These are phyloP conservation scores for Euwallacea similis DNA, from an alignment of 1,140 invertebrate genomes.

Conservation along the genomic window DNA sequence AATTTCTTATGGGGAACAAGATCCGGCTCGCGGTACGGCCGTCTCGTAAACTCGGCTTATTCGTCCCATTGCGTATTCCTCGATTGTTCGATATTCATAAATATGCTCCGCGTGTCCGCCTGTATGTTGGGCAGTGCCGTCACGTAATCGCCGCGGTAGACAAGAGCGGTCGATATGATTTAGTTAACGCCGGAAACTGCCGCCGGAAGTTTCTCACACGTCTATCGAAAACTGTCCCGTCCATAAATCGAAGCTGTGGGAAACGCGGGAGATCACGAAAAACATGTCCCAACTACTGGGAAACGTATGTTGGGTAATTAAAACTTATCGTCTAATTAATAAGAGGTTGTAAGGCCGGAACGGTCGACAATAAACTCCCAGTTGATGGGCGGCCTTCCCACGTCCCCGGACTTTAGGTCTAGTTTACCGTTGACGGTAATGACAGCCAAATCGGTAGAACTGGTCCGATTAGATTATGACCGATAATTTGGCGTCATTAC, in stretches of 20 bases:
- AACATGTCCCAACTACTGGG: conserved; percentile 9
- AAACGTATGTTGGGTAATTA: conserved; percentile 19
- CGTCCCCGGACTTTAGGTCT: too few species aligned
- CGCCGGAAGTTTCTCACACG: conserved; percentile 12
- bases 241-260: conserved; percentile 12
- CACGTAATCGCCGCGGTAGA: conserved; percentile 12
- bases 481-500: conserved; percentile 35
- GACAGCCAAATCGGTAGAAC: conserved; percentile 24
- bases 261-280: conserved; percentile 11
- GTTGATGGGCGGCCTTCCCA: too few species aligned
- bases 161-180: conserved; percentile 23
- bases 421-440: too few species aligned
- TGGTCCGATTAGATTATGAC: conserved; percentile 34
- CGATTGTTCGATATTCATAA: neutral
- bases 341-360: neutral
- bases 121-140: conserved; percentile 9
- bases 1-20: conserved; percentile 26
- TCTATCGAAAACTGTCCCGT: neutral
- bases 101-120: neutral
- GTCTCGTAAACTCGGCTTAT: conserved; percentile 10
- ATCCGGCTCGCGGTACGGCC: conserved; percentile 16
- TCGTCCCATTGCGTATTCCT: too few species aligned
- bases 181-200: conserved; percentile 23
- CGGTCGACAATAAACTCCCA: too few species aligned
- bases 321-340: conserved; percentile 21